Conservation (phyloP, 2,797 vertebrate species). For the Sebastolobus altivelis region DNA sequence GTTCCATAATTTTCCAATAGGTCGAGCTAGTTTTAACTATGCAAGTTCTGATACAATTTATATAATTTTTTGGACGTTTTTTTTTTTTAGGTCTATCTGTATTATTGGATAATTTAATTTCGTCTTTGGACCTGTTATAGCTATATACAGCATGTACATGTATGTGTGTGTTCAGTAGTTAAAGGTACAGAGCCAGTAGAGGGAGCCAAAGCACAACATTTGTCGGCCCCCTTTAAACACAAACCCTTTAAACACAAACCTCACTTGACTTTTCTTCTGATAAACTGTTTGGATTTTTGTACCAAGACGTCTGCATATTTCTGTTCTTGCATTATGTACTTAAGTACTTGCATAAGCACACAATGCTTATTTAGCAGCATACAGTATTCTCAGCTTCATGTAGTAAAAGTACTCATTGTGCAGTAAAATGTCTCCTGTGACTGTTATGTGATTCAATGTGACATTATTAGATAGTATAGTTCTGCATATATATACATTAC, state of each 20-base stretch:
- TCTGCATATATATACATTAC: no score
- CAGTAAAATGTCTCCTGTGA: no score
- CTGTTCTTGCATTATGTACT: background rate
- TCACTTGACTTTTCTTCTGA: background rate
- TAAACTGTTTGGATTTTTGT: background rate
- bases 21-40: no score
- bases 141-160: background rate
- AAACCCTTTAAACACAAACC: background rate
- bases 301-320: background rate
- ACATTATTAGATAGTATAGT: no score
- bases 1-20: no score
- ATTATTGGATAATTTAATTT: no score
- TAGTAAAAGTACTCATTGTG: background rate
- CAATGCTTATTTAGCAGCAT: background rate
- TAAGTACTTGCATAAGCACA: background rate
- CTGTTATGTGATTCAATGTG: no score
- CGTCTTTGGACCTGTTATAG: no score
- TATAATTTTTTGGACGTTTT: background rate
- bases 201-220: constrained; percentile 12
- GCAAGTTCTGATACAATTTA: background rate
- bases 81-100: no score
- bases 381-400: no score
- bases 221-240: background rate
- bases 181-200: background rate
- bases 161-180: background rate